These are phyloP conservation scores for Pseudomyrmex dendroicus DNA, from an alignment of 1,140 invertebrate genomes.

Conservation along the genomic window DNA sequence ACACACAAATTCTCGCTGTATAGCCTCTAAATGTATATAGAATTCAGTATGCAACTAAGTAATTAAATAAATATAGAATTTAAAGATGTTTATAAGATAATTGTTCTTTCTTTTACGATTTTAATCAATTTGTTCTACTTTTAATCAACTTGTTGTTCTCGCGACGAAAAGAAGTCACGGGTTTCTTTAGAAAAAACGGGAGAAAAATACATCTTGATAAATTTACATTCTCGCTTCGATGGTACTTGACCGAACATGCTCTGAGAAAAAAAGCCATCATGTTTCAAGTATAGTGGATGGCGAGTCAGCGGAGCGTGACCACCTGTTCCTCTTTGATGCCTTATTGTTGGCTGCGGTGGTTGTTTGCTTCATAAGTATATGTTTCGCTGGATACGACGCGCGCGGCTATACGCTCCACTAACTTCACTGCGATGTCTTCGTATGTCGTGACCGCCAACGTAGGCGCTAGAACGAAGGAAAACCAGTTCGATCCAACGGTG, in stretches of 20 bases:
- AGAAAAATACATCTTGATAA: not conserved
- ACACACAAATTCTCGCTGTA: too few species aligned
- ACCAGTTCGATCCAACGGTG: constrained; percentile 31
- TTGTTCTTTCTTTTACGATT: not conserved
- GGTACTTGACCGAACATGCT: constrained; percentile 32
- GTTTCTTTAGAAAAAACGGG: too few species aligned
- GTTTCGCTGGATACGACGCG: constrained; percentile 62
- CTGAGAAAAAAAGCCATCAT: constrained; percentile 13
- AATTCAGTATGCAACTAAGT: too few species aligned
- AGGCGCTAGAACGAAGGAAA: constrained; percentile 24
- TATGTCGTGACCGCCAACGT: constrained; percentile 8
- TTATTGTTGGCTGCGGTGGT: constrained; percentile 58
- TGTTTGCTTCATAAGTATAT: constrained; percentile 31
- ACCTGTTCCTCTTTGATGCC: constrained; percentile 61
- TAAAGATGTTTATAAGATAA: too few species aligned
- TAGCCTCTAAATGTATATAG: too few species aligned
- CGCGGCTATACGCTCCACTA: constrained; percentile 65
- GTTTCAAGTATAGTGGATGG: constrained; percentile 17
- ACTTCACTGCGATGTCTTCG: constrained; percentile 60
- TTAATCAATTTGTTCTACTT: not conserved
- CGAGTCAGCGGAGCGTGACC: constrained; percentile 63
- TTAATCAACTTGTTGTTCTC: not conserved
- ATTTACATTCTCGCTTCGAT: constrained; percentile 32
- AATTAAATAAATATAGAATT: too few species aligned
- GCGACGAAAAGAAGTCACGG: not conserved